Evolutionary conservation across 2,797 vertebrate species (phyloP).

Genomic region (Ficedula albicollis): DNA sequence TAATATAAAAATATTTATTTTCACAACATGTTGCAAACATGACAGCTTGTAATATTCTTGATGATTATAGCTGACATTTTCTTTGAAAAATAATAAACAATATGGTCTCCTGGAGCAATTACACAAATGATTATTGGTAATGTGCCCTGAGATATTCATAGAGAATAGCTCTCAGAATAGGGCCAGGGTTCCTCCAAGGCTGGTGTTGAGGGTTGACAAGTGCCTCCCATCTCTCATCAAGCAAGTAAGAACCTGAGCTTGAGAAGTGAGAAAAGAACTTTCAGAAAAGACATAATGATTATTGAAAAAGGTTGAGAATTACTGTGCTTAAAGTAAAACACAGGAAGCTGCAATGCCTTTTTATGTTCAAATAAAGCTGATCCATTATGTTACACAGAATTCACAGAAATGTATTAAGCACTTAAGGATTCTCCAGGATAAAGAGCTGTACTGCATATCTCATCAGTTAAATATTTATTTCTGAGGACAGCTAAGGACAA

Average conservation of each 20-base stretch:
- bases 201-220: not conserved
- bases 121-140: not conserved
- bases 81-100: slow-evolving; percentile 1
- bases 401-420: not conserved
- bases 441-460: not conserved
- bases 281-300: not conserved
- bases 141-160: not conserved
- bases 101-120: not conserved
- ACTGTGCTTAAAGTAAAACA: not conserved
- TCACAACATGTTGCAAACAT: not conserved
- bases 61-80: not conserved
- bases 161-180: not conserved
- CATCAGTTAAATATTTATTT: slow-evolving; percentile 22
- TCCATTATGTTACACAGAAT: not conserved
- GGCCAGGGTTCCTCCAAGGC: not conserved
- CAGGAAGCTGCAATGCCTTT: not conserved
- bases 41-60: slow-evolving; percentile 7
- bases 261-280: not conserved
- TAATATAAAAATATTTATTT: not conserved
- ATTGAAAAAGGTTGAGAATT: not conserved
- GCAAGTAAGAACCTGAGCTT: not conserved
- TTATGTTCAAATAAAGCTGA: not conserved
- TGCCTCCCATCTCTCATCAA: not conserved
- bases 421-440: not conserved
- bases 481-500: not conserved